Evolutionary conservation across 37 sponge, comb jelly and placozoan species (phyloP).

Genomic region (Aplysina aerophoba): DNA sequence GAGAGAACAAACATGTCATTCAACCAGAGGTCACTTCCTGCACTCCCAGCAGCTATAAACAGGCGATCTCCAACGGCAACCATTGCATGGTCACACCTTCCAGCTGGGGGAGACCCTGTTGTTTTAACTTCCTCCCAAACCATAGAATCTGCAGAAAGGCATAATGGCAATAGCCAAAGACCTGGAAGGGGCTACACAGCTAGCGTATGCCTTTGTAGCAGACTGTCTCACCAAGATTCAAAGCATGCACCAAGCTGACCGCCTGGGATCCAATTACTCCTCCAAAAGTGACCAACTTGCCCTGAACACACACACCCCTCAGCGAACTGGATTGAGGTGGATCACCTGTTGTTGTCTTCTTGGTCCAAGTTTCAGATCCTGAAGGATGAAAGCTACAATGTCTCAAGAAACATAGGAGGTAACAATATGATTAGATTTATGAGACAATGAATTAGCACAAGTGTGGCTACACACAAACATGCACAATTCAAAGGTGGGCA

Average conservation of each 20-base stretch:
- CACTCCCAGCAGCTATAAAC: conserved; percentile 61
- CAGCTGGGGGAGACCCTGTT: conserved; percentile 24
- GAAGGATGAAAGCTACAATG: background rate
- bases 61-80: conserved; percentile 44
- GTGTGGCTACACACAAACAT: no score
- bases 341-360: conserved; percentile 32
- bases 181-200: background rate
- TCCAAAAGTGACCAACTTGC: conserved; percentile 68
- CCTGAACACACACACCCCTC: conserved; percentile 35
- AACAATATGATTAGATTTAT: no score
- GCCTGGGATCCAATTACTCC: conserved; percentile 65
- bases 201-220: background rate
- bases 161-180: background rate
- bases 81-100: conserved; percentile 74
- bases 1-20: conserved; percentile 56
- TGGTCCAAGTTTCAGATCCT: conserved; percentile 54
- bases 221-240: conserved; percentile 42
- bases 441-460: no score
- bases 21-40: conserved; percentile 54
- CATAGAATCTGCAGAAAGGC: conserved; percentile 20
- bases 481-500: no score
- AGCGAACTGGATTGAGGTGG: conserved; percentile 54
- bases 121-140: conserved; percentile 33
- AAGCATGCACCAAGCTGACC: conserved; percentile 19
- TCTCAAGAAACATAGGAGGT: no score